Conservation (phyloP, 2,888 invertebrate genomes). For the Atethmia centrago region DNA sequence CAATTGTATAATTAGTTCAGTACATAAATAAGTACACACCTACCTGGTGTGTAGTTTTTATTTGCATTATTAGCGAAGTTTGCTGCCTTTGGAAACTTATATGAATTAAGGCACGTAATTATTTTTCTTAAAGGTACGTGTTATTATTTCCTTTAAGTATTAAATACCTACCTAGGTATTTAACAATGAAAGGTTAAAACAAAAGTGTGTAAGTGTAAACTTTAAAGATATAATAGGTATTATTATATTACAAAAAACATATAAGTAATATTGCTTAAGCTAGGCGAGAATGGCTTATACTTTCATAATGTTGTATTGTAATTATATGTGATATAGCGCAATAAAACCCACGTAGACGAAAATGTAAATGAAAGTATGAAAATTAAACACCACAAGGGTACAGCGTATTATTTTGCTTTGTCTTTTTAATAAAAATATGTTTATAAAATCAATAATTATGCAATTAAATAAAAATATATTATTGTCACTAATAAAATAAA, state of each 20-base stretch:
- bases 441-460: too few relatives aligned
- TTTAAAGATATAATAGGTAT: background rate
- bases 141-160: conserved; percentile 4
- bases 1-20: background rate
- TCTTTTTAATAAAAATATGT: too few relatives aligned
- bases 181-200: background rate
- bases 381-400: background rate
- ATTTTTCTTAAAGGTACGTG: background rate
- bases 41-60: background rate
- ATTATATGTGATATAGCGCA: background rate
- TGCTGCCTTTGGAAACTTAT: background rate
- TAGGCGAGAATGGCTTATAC: background rate
- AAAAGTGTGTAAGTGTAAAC: background rate
- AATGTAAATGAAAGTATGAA: background rate
- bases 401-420: background rate
- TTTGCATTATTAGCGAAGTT: background rate
- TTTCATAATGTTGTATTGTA: background rate
- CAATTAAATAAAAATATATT: too few relatives aligned
- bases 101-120: background rate
- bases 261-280: too few relatives aligned
- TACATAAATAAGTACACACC: too few relatives aligned
- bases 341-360: background rate
- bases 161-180: background rate
- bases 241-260: too few relatives aligned
- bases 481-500: background rate